Conservation (phyloP, 2,113 vertebrate species). For the Monarcha castaneiventris region DNA sequence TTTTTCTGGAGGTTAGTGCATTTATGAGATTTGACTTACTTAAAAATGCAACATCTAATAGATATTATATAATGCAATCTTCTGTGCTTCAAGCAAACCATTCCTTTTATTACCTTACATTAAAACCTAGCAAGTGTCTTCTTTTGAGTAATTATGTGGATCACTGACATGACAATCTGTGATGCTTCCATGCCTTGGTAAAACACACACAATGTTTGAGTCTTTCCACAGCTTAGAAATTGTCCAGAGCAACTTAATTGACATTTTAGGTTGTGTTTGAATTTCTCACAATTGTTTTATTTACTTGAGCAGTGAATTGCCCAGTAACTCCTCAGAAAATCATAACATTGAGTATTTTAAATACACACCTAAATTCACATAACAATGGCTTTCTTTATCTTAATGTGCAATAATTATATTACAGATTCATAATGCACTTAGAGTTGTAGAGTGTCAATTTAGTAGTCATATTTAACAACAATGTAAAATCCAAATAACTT, state of each 20-base stretch:
- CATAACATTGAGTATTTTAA: not conserved
- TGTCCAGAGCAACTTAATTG: not conserved
- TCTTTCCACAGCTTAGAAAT: not conserved
- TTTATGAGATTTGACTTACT: not conserved
- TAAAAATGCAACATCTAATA: not conserved
- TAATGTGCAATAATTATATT: not conserved
- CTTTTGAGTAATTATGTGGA: not conserved
- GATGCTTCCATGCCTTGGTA: not conserved
- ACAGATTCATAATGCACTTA: not conserved
- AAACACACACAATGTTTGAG: not conserved
- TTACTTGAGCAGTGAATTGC: not conserved
- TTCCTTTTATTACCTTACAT: not conserved
- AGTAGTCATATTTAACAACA: not conserved
- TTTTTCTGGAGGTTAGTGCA: not conserved
- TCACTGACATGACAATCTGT: not conserved
- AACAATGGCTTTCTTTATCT: not conserved
- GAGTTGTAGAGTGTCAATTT: not conserved
- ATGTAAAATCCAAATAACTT: not conserved
- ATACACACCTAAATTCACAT: not conserved
- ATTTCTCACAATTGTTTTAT: not conserved
- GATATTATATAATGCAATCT: not conserved
- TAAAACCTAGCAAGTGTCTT: not conserved
- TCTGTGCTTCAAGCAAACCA: not conserved
- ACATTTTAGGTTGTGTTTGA: not conserved
- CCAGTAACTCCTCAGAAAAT: not conserved